Conservation (phyloP, 2,888 invertebrate genomes). For the Liposcelis brunnea region DNA sequence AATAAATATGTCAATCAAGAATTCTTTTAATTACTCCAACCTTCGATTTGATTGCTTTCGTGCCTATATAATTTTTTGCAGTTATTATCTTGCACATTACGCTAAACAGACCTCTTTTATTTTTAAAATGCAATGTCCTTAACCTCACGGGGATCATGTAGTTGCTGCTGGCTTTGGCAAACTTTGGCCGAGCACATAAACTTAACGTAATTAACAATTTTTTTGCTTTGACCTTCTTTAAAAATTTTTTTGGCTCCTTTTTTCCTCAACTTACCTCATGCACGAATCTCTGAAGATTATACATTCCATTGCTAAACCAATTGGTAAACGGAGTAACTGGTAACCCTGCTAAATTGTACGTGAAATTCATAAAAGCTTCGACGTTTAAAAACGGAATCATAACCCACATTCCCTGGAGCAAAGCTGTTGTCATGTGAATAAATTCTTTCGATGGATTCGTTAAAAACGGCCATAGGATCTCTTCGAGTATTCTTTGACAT, state of each 20-base stretch:
- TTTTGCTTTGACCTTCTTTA: background rate
- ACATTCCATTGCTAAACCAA: slow-evolving; percentile 23
- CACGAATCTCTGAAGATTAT: slow-evolving; percentile 24
- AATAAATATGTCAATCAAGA: too few relatives aligned
- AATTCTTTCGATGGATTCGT: slow-evolving; percentile 42
- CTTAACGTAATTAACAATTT: too few relatives aligned
- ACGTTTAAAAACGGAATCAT: slow-evolving; percentile 44
- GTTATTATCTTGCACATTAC: too few relatives aligned
- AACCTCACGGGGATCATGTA: too few relatives aligned
- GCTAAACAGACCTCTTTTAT: too few relatives aligned
- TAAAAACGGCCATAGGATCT: slow-evolving; percentile 43
- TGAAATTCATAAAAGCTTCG: slow-evolving; percentile 37
- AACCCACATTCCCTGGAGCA: slow-evolving; percentile 51
- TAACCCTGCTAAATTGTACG: slow-evolving; percentile 36
- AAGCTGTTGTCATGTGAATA: slow-evolving; percentile 40
- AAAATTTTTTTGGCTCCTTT: background rate
- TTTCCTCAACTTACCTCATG: slow-evolving; percentile 18
- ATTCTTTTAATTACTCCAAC: too few relatives aligned
- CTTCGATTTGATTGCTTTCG: too few relatives aligned
- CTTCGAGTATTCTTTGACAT: slow-evolving; percentile 37
- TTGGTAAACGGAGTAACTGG: slow-evolving; percentile 25
- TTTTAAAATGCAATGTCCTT: too few relatives aligned
- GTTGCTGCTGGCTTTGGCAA: too few relatives aligned
- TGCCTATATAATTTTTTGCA: too few relatives aligned
- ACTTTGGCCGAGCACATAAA: too few relatives aligned